Conservation (phyloP, 1,140 invertebrate genomes). For the Penaeus indicus region DNA sequence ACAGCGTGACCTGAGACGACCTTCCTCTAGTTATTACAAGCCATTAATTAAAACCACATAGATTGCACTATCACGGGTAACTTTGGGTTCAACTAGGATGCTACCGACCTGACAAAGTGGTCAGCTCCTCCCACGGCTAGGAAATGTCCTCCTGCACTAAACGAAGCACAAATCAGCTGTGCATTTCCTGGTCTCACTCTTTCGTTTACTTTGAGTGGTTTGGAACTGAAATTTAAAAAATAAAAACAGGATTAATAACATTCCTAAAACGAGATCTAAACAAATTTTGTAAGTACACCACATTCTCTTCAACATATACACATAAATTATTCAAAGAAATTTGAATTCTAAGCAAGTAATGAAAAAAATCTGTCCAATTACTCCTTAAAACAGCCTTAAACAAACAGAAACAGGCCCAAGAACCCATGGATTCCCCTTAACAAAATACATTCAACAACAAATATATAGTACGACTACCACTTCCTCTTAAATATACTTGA, state of each 20-base stretch:
- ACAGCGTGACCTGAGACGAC: neutral
- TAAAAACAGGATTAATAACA: slow-evolving; percentile 1
- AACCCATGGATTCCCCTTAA: too few relatives aligned
- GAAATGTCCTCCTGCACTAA: slow-evolving; percentile 94
- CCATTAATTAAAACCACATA: too few relatives aligned
- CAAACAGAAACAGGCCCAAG: too few relatives aligned
- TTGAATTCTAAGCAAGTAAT: too few relatives aligned
- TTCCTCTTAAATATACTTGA: too few relatives aligned
- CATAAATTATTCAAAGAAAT: too few relatives aligned
- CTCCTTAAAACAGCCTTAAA: too few relatives aligned
- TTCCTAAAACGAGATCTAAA: slow-evolving; percentile 2
- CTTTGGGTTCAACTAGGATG: neutral
- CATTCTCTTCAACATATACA: too few relatives aligned
- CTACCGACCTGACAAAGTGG: slow-evolving; percentile 82
- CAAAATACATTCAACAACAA: too few relatives aligned
- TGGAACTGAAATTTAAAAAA: slow-evolving; percentile 75
- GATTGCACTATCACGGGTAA: too few relatives aligned
- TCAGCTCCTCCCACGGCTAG: slow-evolving; percentile 94
- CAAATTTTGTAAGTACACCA: neutral
- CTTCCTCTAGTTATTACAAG: too few relatives aligned
- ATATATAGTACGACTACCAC: too few relatives aligned
- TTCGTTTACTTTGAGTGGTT: slow-evolving; percentile 93
- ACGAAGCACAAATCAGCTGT: slow-evolving; percentile 96
- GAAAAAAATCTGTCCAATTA: neutral
- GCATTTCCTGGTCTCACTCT: slow-evolving; percentile 92